These are phyloP conservation scores for Lathronympha strigana DNA, from an alignment of 2,888 invertebrate genomes.

Conservation along the genomic window DNA sequence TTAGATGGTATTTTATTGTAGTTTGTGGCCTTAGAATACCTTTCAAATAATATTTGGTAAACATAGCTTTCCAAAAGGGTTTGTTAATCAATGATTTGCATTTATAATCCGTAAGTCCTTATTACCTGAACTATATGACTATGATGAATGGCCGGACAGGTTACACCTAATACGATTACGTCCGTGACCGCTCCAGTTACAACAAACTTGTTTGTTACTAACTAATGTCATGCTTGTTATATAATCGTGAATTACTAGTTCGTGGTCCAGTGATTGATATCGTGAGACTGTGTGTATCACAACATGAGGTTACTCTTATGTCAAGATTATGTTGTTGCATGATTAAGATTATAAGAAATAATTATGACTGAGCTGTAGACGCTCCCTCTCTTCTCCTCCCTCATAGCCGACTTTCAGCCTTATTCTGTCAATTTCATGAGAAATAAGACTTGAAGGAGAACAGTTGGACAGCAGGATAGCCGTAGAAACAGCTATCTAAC, in stretches of 20 bases:
- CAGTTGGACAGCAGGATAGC: no score
- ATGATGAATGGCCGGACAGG: conserved; percentile 7
- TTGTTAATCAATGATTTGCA: not conserved
- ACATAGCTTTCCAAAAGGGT: no score
- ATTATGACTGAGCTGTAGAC: no score
- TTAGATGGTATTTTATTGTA: no score
- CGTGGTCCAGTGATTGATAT: conserved; percentile 1
- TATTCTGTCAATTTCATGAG: no score
- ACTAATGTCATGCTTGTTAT: conserved; percentile 20
- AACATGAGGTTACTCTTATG: not conserved
- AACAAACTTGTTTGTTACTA: conserved; percentile 9
- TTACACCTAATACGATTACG: conserved; percentile 13
- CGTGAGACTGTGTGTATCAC: conserved; percentile 1
- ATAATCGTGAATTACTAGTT: conserved; percentile 18
- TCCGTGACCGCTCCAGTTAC: conserved; percentile 14
- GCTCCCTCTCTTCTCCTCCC: no score
- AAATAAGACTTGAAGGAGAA: no score
- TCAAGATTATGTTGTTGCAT: not conserved
- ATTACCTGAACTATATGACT: conserved; percentile 2
- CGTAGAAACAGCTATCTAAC: no score
- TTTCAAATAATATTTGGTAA: no score
- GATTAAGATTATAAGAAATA: no score
- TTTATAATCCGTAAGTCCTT: not conserved
- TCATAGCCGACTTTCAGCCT: no score
- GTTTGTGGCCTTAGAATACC: no score